These are phyloP conservation scores for Malthinus flaveolus DNA, from an alignment of 2,888 invertebrate genomes.

Conservation along the genomic window DNA sequence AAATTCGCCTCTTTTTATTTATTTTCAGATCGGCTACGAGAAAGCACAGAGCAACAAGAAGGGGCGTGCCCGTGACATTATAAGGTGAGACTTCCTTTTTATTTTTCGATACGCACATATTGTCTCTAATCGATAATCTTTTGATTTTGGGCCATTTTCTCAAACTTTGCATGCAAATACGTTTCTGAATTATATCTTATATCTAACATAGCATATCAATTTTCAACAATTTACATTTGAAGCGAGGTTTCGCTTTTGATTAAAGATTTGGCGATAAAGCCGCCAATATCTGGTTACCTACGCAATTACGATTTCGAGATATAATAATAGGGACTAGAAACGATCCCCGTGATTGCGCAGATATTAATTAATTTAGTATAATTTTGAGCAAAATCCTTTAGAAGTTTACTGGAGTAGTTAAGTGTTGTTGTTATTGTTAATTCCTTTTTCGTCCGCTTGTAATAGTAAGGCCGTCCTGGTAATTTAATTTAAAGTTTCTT, in stretches of 20 bases:
- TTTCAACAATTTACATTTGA: conserved; percentile 6
- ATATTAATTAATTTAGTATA: conserved; percentile 19
- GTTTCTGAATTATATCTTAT: conserved; percentile 5
- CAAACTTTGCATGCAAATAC: conserved; percentile 4
- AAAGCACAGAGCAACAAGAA: too few species aligned
- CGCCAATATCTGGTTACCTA: conserved; percentile 11
- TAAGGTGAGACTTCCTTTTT: too few species aligned
- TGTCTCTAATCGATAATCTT: neutral
- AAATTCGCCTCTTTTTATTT: too few species aligned
- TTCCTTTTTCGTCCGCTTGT: too few species aligned
- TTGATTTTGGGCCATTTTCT: conserved; percentile 5
- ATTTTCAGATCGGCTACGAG: too few species aligned
- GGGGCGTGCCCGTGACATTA: too few species aligned
- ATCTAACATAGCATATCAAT: conserved; percentile 5
- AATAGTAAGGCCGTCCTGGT: too few species aligned
- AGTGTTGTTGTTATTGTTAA: neutral
- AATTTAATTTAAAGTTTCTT: too few species aligned
- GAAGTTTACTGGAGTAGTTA: neutral
- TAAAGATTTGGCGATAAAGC: conserved; percentile 13
- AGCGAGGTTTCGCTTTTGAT: conserved; percentile 9
- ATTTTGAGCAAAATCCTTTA: conserved; percentile 8
- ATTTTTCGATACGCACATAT: neutral
- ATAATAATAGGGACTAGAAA: conserved; percentile 11
- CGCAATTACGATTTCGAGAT: conserved; percentile 17
- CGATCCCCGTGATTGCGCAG: conserved; percentile 15